These are phyloP conservation scores for Peromyscus maniculatus DNA, from an alignment of 2,113 vertebrate species.

Conservation along the genomic window DNA sequence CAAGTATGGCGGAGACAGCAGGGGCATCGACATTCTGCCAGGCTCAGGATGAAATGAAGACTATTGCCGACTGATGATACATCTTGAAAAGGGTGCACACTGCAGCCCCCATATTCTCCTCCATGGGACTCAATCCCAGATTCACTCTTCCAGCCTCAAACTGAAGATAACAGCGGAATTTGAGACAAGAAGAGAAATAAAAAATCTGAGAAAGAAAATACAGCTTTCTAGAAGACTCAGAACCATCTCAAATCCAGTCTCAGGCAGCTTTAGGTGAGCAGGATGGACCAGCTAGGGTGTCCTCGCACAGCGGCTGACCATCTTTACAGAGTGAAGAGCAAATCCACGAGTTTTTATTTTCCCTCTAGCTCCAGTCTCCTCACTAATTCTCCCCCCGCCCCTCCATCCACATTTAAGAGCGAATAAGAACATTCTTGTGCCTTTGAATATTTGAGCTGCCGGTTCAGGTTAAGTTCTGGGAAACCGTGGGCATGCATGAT, in stretches of 20 bases:
- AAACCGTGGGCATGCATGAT: not conserved
- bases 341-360: not conserved
- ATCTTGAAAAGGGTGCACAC: too few species aligned
- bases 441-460: not conserved
- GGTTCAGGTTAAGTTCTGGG: not conserved
- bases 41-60: not conserved
- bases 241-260: not conserved
- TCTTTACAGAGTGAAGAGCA: not conserved
- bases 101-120: not conserved
- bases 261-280: not conserved
- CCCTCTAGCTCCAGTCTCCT: not conserved
- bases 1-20: not conserved
- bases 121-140: not conserved
- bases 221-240: not conserved
- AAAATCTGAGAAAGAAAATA: not conserved
- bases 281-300: rapidly evolving
- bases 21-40: too few species aligned
- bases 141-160: not conserved
- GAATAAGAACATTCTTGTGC: constrained; percentile 36
- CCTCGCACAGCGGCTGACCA: not conserved
- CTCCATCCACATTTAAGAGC: constrained; percentile 7
- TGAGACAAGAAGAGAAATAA: not conserved
- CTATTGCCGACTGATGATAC: too few species aligned
- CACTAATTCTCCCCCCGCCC: not conserved
- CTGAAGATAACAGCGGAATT: not conserved